These are phyloP conservation scores for Camponotus pennsylvanicus DNA, from an alignment of 1,140 invertebrate species.

Conservation along the genomic window DNA sequence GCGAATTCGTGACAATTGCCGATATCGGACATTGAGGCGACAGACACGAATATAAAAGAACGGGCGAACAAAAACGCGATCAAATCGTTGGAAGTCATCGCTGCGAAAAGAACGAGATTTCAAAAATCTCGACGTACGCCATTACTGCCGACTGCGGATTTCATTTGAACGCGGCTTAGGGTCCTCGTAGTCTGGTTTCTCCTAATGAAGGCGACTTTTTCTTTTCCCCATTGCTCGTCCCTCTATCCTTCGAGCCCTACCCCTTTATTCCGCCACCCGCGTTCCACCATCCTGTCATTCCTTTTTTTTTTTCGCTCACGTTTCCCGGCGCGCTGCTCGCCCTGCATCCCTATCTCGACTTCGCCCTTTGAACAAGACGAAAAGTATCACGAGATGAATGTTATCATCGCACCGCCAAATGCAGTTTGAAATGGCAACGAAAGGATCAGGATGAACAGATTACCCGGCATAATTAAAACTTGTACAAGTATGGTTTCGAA, in stretches of 20 bases:
- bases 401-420: constrained; percentile 73
- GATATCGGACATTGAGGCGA: constrained; percentile 17
- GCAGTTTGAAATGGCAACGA: constrained; percentile 69
- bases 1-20: constrained; percentile 52
- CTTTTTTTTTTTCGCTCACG: constrained; percentile 9
- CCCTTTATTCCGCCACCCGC: background rate
- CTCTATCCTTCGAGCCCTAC: background rate
- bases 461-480: constrained; percentile 75
- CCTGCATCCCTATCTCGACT: constrained; percentile 21
- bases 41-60: constrained; percentile 3
- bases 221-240: constrained; percentile 66
- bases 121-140: constrained; percentile 73
- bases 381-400: constrained; percentile 63
- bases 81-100: constrained; percentile 35
- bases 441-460: constrained; percentile 51
- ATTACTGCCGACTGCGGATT: constrained; percentile 72
- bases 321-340: background rate
- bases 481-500: constrained; percentile 55
- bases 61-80: constrained; percentile 33
- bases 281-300: constrained; percentile 6
- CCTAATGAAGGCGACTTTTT: constrained; percentile 80
- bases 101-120: constrained; percentile 68
- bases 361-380: constrained; percentile 63
- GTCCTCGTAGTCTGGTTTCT: constrained; percentile 71
- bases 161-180: constrained; percentile 75